Conservation (phyloP, 1,140 invertebrate genomes). For the Matsumurasca onukii region DNA sequence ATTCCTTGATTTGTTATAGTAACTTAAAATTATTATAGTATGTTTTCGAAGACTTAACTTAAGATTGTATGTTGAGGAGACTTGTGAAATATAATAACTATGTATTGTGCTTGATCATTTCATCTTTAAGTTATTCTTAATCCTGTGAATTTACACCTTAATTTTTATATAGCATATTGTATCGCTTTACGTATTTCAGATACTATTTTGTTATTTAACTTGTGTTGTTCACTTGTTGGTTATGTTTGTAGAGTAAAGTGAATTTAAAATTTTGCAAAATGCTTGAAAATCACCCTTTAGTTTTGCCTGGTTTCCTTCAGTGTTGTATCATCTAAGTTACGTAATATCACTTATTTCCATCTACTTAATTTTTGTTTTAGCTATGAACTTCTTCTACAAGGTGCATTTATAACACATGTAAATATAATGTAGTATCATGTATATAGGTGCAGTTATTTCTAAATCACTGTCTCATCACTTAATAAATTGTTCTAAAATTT, state of each 20-base stretch:
- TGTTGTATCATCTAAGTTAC: background rate
- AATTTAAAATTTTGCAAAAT: constrained; percentile 4
- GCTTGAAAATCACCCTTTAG: background rate
- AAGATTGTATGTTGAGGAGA: constrained; percentile 29
- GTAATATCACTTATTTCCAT: background rate
- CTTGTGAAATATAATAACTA: constrained; percentile 32
- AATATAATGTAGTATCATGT: constrained; percentile 26
- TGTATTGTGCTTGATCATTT: constrained; percentile 31
- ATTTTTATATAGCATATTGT: constrained; percentile 25
- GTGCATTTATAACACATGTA: constrained; percentile 27
- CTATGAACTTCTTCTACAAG: constrained; percentile 15
- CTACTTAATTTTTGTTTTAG: constrained; percentile 11
- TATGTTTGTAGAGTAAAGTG: constrained; percentile 21
- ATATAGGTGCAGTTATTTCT: constrained; percentile 19
- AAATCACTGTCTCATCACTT: constrained; percentile 12
- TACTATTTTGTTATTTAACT: constrained; percentile 22
- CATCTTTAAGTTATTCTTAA: constrained; percentile 30
- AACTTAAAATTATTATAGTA: constrained; percentile 21
- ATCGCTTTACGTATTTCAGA: constrained; percentile 18
- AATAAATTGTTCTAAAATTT: too few relatives aligned
- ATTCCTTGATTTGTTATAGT: constrained; percentile 26
- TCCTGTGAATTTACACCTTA: constrained; percentile 25
- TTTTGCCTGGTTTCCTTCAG: constrained; percentile 4
- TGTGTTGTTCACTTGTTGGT: constrained; percentile 23
- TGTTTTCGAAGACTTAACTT: constrained; percentile 16